Evolutionary conservation across 2,888 invertebrate genomes (phyloP), one percentile per base, ranked within the genome.

Genomic region (Drosophila eohydei): DNA sequence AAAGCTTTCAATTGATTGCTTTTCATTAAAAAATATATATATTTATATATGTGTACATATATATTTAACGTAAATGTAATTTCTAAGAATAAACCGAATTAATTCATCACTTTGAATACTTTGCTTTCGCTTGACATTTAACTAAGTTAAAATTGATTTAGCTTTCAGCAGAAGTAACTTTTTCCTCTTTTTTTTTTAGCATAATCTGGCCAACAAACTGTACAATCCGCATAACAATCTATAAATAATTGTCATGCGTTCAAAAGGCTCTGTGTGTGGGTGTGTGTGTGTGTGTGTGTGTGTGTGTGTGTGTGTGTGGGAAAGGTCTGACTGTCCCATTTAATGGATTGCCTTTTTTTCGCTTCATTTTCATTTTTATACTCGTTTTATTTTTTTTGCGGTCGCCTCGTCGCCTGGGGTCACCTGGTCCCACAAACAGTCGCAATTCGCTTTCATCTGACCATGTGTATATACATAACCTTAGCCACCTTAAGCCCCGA

Each of bases 281-380:
- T 56, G 51, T 54, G 40, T 26, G 38, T 11, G 55, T 8, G n/a
- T 2, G 28, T 26, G 38, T 21, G 36, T 36, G 16, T 2, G 21
- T 2, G 21, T 8, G 36, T 7, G 51, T 21, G 14, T 6, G 5
- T 26, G 30, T 54, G 43, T 44, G 67, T 62, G 55, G 64, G 40
- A 41, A 55, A 38, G 54, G 62, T n/a, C 30, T 38, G 57, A 68
- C 57, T 75, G 67, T 69, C 54, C 67, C 66, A 38, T 83, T 83
- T 86, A 83, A 83, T 83, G 87, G 83, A 86, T 83, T 83, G 83
- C 74, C 80, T 72, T 50, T 71, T 80, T 71, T 71, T 83, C 38
- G 36, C 51, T 44, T 9, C 34, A 54, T 54, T 54, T 54, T 54
- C 30, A 6, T 16, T 34, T 16, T 11, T 40, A 12, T 36, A 3